Evolutionary conservation across 2,113 vertebrate species (phyloP).

Genomic region (Oostethus manadensis): DNA sequence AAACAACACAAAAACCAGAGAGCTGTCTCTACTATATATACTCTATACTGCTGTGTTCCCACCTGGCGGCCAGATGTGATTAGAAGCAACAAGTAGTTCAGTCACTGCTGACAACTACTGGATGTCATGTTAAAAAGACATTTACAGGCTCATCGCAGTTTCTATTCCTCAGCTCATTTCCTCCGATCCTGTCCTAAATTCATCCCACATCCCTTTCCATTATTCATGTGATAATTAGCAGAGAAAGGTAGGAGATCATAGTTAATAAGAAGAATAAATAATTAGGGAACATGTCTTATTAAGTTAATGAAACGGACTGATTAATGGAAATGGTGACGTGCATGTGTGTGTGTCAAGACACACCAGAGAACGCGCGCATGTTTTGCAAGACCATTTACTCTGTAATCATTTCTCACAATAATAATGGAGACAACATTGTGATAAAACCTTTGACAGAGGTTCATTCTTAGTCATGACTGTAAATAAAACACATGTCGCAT

Average conservation of each 20-base stretch:
- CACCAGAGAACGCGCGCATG: conserved; percentile 46
- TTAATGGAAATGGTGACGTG: conserved; percentile 34
- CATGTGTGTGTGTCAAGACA: conserved; percentile 18
- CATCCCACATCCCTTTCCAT: conserved; percentile 55
- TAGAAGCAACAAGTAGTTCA: too few relatives aligned
- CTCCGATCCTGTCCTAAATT: conserved; percentile 41
- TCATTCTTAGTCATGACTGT: too few relatives aligned
- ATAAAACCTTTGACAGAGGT: too few relatives aligned
- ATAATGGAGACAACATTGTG: too few relatives aligned
- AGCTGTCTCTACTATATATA: too few relatives aligned
- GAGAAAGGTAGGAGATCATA: conserved; percentile 59
- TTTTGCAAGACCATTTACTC: conserved; percentile 1
- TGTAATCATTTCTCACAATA: too few relatives aligned
- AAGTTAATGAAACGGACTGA: conserved; percentile 66
- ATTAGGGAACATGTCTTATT: conserved; percentile 64
- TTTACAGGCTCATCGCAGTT: not conserved
- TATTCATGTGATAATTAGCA: conserved; percentile 76
- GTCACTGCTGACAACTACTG: too few relatives aligned
- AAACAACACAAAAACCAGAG: too few relatives aligned
- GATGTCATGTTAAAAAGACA: too few relatives aligned
- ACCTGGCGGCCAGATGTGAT: too few relatives aligned
- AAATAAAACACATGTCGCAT: too few relatives aligned
- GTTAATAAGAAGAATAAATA: conserved; percentile 70
- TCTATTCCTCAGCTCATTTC: conserved; percentile 39
- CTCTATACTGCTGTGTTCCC: too few relatives aligned